Conservation (phyloP, 1,140 invertebrate species). For the Ceratitis capitata region DNA sequence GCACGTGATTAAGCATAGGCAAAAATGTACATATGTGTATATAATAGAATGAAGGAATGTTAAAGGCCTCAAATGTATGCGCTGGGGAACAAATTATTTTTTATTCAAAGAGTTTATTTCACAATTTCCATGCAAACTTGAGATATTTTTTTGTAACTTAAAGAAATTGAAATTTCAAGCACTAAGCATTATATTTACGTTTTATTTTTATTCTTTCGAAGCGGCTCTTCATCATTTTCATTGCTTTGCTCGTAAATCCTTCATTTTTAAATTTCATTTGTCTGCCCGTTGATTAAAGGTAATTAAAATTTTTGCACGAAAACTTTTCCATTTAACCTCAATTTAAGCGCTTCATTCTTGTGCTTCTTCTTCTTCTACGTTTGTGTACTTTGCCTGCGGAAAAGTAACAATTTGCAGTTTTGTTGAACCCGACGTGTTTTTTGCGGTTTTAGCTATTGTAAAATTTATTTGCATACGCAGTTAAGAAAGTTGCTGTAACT, state of each 20-base stretch:
- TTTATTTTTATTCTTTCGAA: background rate
- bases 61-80: background rate
- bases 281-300: constrained; percentile 8
- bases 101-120: background rate
- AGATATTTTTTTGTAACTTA: too few species aligned
- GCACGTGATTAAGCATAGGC: background rate
- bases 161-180: too few species aligned
- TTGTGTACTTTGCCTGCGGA: background rate
- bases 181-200: too few species aligned
- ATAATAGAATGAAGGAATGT: background rate
- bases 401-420: constrained; percentile 15
- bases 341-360: background rate
- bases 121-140: background rate
- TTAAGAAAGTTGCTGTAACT: constrained; percentile 28
- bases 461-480: constrained; percentile 38
- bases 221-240: background rate
- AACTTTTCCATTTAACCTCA: constrained; percentile 25
- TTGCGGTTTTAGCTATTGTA: constrained; percentile 14
- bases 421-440: constrained; percentile 18
- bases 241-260: background rate
- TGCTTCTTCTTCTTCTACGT: background rate
- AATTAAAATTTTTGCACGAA: constrained; percentile 31
- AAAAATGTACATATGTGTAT: background rate
- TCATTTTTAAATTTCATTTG: background rate
- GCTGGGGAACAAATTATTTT: constrained; percentile 14